Percentiles rank a stretch among this genome's conserved stretches.
Conservation (phyloP, 2,888 invertebrate species). For the Apamea sordens region DNA sequence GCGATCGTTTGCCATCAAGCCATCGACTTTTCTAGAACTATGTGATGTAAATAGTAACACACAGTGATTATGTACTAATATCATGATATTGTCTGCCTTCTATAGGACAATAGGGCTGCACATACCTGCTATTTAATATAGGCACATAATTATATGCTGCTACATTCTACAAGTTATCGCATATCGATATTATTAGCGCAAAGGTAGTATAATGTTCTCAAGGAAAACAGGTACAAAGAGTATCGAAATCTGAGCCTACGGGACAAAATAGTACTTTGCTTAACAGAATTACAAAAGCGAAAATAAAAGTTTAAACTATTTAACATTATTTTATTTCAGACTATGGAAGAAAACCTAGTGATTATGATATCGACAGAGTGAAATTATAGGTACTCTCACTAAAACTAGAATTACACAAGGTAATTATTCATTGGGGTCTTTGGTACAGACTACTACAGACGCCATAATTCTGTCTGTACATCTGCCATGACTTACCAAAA, state of each 20-base stretch:
- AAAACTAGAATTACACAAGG: neutral
- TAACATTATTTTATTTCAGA: neutral
- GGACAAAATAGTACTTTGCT: constrained; percentile 11
- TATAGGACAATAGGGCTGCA: constrained; percentile 56
- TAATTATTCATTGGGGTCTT: neutral
- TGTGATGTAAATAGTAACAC: constrained; percentile 7
- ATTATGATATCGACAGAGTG: neutral
- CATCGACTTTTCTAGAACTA: constrained; percentile 10
- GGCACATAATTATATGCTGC: constrained; percentile 31
- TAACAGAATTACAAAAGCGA: constrained; percentile 2
- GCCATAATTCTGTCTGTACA: neutral
- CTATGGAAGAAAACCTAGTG: neutral
- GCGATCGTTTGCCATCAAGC: constrained; percentile 12
- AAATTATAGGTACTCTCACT: neutral
- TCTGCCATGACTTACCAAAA: constrained; percentile 7
- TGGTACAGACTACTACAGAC: neutral
- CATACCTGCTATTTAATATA: constrained; percentile 31
- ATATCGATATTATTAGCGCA: constrained; percentile 61
- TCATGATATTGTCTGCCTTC: constrained; percentile 47
- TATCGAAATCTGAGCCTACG: constrained; percentile 55
- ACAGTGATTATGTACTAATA: neutral
- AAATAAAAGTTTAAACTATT: neutral
- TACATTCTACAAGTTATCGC: constrained; percentile 63
- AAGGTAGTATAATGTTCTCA: constrained; percentile 53
- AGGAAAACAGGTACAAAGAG: constrained; percentile 58